Evolutionary conservation across 2,797 vertebrate species (phyloP).

Genomic region (Eulemur coronatus): DNA sequence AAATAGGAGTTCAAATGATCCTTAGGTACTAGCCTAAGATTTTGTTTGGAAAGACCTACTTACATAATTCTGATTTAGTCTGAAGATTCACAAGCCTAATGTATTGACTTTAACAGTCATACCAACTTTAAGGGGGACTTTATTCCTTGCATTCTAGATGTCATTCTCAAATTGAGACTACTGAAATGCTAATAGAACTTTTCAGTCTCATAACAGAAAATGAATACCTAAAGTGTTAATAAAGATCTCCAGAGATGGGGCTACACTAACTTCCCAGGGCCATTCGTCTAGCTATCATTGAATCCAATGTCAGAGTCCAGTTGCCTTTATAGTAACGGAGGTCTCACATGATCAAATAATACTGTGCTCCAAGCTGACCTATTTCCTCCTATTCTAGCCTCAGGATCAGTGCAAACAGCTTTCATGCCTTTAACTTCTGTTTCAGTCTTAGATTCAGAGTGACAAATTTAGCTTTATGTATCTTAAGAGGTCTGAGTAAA

Average conservation of each 20-base stretch:
- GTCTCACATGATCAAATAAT: neutral
- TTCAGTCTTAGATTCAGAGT: neutral
- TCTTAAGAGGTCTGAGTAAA: neutral
- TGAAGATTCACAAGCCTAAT: neutral
- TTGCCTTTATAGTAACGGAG: neutral
- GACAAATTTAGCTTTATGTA: neutral
- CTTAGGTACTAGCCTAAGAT: neutral
- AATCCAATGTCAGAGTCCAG: neutral
- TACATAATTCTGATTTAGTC: neutral
- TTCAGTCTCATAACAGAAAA: neutral
- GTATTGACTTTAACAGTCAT: neutral
- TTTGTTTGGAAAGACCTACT: neutral
- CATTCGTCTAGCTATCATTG: neutral
- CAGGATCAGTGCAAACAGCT: neutral
- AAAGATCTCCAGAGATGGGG: neutral
- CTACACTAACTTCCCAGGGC: neutral
- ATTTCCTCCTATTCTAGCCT: slow-evolving; percentile 2
- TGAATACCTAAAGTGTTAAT: neutral
- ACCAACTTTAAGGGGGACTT: neutral
- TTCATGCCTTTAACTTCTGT: neutral
- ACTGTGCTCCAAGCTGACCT: neutral
- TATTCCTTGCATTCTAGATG: neutral
- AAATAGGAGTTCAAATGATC: neutral
- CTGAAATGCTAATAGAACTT: neutral
- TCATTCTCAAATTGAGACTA: neutral